A percentile compares a stretch with the other conserved stretches of the same genome.
Evolutionary conservation across 2,888 invertebrate genomes (phyloP).

Genomic region (Caenorhabditis sp.): DNA sequence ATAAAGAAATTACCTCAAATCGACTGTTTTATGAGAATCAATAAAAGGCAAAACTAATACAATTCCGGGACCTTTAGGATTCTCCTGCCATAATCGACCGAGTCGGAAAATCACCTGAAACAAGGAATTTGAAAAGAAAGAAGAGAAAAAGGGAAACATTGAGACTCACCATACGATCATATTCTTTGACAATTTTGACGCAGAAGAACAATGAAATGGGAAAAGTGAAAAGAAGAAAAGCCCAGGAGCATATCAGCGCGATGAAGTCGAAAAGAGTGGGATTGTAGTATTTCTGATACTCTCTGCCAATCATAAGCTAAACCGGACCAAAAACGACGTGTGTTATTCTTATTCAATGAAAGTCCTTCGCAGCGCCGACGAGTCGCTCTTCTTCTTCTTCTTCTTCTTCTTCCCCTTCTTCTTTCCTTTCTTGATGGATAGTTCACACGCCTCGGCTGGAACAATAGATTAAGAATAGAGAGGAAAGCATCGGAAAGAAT

Average conservation of each 20-base stretch:
- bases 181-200: constrained; percentile 78
- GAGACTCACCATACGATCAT: constrained; percentile 78
- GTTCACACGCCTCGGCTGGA: constrained; percentile 50
- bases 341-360: constrained; percentile 24
- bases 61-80: constrained; percentile 76
- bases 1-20: constrained; percentile 56
- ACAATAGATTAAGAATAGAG: constrained; percentile 33
- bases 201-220: constrained; percentile 78
- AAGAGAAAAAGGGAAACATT: not conserved
- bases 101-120: constrained; percentile 77
- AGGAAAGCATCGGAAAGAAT: constrained; percentile 29
- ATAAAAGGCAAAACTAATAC: constrained; percentile 77
- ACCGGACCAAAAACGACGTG: not conserved
- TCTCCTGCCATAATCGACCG: constrained; percentile 69
- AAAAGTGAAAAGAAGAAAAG: constrained; percentile 77
- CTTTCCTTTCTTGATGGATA: constrained; percentile 30
- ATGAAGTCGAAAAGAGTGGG: constrained; percentile 37
- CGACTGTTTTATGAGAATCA: constrained; percentile 67
- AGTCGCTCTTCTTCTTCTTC: constrained; percentile 12
- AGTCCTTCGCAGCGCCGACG: constrained; percentile 3
- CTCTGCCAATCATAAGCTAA: constrained; percentile 47
- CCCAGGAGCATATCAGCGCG: constrained; percentile 60
- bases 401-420: not conserved
- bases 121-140: not conserved
- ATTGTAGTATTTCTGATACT: constrained; percentile 33